Conservation (phyloP, 2,113 vertebrate genomes). For the Lepidothrix coronata region DNA sequence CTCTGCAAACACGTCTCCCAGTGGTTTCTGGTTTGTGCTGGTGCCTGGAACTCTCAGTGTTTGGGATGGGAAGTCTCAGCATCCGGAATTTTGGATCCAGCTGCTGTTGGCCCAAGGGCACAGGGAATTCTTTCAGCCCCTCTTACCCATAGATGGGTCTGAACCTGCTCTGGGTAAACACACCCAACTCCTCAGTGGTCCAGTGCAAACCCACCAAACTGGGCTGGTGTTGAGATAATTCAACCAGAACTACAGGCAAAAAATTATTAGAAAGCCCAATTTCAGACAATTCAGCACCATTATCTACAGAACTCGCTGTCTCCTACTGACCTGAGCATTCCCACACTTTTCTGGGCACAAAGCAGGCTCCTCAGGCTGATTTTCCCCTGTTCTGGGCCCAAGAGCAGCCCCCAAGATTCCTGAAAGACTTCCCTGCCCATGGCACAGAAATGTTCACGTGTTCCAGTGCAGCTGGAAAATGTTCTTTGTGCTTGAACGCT, state of each 20-base stretch:
- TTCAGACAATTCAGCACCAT: not conserved
- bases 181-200: too few relatives aligned
- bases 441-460: not conserved
- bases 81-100: not conserved
- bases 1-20: not conserved
- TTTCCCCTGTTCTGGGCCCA: not conserved
- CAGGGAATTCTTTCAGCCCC: too few relatives aligned
- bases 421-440: not conserved
- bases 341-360: not conserved
- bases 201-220: too few relatives aligned
- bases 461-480: not conserved
- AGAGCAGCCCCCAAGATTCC: not conserved
- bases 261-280: not conserved
- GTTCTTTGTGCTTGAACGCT: not conserved
- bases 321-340: not conserved
- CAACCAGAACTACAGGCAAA: not conserved
- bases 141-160: too few relatives aligned
- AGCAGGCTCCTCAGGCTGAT: not conserved
- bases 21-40: not conserved
- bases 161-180: too few relatives aligned
- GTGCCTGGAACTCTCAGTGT: not conserved
- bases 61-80: not conserved
- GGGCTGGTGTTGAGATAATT: not conserved
- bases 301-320: not conserved
- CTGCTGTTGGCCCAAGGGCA: too few relatives aligned